A percentile compares a stretch with the other conserved stretches of the same genome.
These are phyloP conservation scores for Megalurothrips usitatus DNA, from an alignment of 2,888 invertebrate genomes.

Conservation along the genomic window DNA sequence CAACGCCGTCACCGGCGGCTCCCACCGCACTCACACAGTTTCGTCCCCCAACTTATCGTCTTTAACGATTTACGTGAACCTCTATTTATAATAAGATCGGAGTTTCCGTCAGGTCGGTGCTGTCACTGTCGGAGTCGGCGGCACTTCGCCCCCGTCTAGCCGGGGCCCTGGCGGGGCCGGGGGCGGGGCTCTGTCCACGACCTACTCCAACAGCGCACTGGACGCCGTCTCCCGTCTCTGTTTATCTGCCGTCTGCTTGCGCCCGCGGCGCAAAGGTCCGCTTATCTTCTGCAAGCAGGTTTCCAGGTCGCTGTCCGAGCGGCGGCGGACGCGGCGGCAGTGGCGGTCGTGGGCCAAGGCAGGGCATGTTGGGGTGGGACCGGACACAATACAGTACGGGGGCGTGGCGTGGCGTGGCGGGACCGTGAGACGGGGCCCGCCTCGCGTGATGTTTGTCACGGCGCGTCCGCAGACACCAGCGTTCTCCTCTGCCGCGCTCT, in stretches of 20 bases:
- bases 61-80: too few species aligned
- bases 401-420: neutral
- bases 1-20: too few species aligned
- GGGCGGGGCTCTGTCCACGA: neutral
- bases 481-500: too few species aligned
- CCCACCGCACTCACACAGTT: too few species aligned
- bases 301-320: neutral
- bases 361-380: neutral
- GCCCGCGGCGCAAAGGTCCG: neutral
- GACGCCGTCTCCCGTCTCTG: neutral
- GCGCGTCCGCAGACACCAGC: too few species aligned
- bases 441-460: too few species aligned
- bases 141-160: neutral
- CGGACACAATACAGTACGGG: neutral
- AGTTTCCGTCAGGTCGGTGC: too few species aligned
- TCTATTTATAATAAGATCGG: too few species aligned
- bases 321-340: neutral
- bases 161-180: neutral
- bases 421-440: neutral
- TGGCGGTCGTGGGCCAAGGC: neutral
- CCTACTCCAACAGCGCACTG: neutral
- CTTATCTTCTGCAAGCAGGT: conserved; percentile 16
- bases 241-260: conserved; percentile 5
- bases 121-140: too few species aligned
- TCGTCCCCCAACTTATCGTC: too few species aligned